These are phyloP conservation scores for Bombus ignitus DNA, from an alignment of 1,140 invertebrate genomes.

Conservation along the genomic window DNA sequence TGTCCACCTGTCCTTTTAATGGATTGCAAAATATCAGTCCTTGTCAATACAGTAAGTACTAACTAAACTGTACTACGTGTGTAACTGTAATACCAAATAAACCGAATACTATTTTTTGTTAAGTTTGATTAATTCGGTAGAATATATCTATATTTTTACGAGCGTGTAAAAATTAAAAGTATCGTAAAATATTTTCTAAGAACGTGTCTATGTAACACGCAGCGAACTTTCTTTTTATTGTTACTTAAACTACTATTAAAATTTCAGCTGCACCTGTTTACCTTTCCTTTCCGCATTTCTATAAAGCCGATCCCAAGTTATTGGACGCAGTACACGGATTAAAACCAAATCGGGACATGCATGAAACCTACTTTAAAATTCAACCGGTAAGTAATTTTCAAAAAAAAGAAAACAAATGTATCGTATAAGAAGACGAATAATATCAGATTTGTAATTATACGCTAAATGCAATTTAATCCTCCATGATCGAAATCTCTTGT, in stretches of 20 bases:
- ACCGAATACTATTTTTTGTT: no score
- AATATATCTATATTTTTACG: no score
- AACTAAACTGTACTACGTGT: neutral
- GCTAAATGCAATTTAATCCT: neutral
- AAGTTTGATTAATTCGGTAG: no score
- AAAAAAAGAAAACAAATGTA: neutral
- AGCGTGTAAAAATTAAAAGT: no score
- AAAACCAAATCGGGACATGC: constrained; percentile 87
- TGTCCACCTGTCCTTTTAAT: constrained; percentile 87
- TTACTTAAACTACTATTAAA: neutral
- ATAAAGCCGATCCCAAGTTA: constrained; percentile 90
- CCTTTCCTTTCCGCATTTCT: constrained; percentile 94
- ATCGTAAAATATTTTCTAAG: neutral
- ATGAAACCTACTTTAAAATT: constrained; percentile 92
- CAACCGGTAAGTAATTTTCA: constrained; percentile 87
- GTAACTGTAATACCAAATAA: no score
- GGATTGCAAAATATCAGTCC: constrained; percentile 93
- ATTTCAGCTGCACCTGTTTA: constrained; percentile 91
- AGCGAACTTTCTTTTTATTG: neutral
- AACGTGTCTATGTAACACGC: neutral
- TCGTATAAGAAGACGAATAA: neutral
- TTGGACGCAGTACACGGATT: constrained; percentile 89
- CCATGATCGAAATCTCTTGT: no score
- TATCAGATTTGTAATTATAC: neutral
- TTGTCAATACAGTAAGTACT: constrained; percentile 90